Base-by-base conservation (phyloP, 2,113 vertebrate genomes). In the Loxodonta africana region DNA sequence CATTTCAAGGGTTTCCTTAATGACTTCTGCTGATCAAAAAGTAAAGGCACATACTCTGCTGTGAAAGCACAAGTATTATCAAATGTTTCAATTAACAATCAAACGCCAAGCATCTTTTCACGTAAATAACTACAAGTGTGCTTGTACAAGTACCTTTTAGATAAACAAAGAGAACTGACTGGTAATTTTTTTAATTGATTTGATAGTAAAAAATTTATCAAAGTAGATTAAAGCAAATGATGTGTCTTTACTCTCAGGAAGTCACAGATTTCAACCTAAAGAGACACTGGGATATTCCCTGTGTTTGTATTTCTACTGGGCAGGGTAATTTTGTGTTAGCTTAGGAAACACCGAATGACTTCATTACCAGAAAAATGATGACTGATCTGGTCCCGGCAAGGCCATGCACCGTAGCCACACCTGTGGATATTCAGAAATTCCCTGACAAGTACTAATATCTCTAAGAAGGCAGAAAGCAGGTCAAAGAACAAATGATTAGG, bases 221-320 rank as follows among this genome's bases (percentile, higher is more conserved):
- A 96, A 95, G 67, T 15, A 80, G 60, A 91, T 84, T 80, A 65
- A 88, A 84, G n/a, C 46, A 80, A 48, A 18, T n/a, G 89, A 60
- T 73, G 2, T 12, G n/a, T 69, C 85, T 53, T 83, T 37, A 80
- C 33, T 65, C 2, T 82, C 46, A 33, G 44, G 26, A 83, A 90
- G 48, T 63, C 51, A 51, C 33, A 77, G 30, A 65, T 53, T 83
- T 62, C 25, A 9, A 73, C 48, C 57, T 48, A 48, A 80, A 84
- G 23, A 51, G 57, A 76, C 57, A 83, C n/a, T 41, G 46, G 14
- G 11, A 26, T 80, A 26, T 76, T 21, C 71, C 71, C 1, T n/a
- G 30, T n/a, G 30, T 71, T 48, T 83, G 1, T 73, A 21, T 62
- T 48, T 48, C 63, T 81, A 28, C 76, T 14, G 6, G 51, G 62